Evolutionary conservation across 2,888 invertebrate species (phyloP).

Genomic region (Caenorhabditis macrosperma): DNA sequence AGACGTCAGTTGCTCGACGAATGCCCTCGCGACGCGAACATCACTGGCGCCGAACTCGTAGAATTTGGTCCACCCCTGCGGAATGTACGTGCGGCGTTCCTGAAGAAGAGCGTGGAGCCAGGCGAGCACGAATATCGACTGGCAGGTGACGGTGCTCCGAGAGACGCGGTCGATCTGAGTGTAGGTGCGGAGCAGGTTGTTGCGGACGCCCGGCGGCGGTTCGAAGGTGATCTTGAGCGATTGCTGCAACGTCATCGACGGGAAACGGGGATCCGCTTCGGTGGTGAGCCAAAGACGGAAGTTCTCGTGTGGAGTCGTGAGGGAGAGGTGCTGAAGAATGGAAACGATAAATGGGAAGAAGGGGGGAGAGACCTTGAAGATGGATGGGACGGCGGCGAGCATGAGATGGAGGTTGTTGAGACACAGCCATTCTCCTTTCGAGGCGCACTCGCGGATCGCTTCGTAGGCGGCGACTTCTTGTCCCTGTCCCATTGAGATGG

Average conservation of each 20-base stretch:
- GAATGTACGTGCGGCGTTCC: conserved; percentile 92
- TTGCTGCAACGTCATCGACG: conserved; percentile 68
- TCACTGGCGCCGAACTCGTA: conserved; percentile 92
- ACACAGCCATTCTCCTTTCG: conserved; percentile 87
- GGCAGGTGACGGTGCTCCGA: conserved; percentile 80
- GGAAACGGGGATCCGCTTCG: conserved; percentile 85
- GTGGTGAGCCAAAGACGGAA: conserved; percentile 91
- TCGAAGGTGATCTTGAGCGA: conserved; percentile 78
- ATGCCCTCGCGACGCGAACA: conserved; percentile 86
- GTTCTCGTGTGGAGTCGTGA: conserved; percentile 82
- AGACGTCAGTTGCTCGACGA: conserved; percentile 83
- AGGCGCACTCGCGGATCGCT: conserved; percentile 80
- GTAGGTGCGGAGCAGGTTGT: conserved; percentile 84
- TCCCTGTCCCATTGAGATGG: conserved; percentile 82
- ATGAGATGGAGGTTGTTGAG: conserved; percentile 89
- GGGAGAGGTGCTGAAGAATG: conserved; percentile 83
- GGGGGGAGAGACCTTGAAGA: conserved; percentile 83
- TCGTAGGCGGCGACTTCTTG: conserved; percentile 80
- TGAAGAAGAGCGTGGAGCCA: conserved; percentile 91
- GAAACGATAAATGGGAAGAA: neutral
- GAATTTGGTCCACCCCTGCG: conserved; percentile 90
- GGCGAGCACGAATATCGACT: conserved; percentile 87
- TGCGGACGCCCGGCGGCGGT: conserved; percentile 86
- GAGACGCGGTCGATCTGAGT: conserved; percentile 64
- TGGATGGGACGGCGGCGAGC: conserved; percentile 85